Evolutionary conservation across 2,113 vertebrate species (phyloP).

Genomic region (Electrona antarctica): DNA sequence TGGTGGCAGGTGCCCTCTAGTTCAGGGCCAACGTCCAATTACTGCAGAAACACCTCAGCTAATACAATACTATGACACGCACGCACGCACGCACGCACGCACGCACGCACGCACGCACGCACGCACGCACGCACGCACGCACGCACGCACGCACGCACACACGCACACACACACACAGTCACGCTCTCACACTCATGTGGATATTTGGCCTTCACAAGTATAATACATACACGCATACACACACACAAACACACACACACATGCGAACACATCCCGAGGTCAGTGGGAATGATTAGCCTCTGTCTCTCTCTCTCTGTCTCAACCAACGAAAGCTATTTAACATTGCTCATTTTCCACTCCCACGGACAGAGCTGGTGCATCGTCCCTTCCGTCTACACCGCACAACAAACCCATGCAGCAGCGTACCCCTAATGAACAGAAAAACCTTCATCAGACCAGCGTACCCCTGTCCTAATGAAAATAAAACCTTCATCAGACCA

Average conservation of each 20-base stretch:
- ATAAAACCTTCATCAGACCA: no score
- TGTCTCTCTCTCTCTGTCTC: constrained; percentile 7
- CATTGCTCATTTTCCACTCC: no score
- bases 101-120: background rate
- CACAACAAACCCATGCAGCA: no score
- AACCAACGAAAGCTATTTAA: constrained; percentile 12
- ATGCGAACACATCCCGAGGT: constrained; percentile 18
- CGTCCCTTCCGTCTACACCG: no score
- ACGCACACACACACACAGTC: background rate
- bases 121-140: constrained; percentile 1
- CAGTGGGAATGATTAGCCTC: constrained; percentile 26
- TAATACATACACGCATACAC: no score
- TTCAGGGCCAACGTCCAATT: constrained; percentile 29
- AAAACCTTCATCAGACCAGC: no score
- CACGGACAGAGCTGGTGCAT: no score
- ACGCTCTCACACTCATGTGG: no score
- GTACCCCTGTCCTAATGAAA: no score
- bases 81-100: background rate
- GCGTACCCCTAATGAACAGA: no score
- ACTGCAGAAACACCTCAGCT: background rate
- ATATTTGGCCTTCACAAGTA: no score
- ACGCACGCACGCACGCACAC: constrained; percentile 13
- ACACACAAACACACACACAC: no score
- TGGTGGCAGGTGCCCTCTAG: constrained; percentile 26
- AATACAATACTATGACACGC: constrained; percentile 25